Percentiles rank a stretch among this genome's conserved stretches.
Evolutionary conservation across 2,113 vertebrate species (phyloP).

Genomic region (Eulacestoma nigropectus): DNA sequence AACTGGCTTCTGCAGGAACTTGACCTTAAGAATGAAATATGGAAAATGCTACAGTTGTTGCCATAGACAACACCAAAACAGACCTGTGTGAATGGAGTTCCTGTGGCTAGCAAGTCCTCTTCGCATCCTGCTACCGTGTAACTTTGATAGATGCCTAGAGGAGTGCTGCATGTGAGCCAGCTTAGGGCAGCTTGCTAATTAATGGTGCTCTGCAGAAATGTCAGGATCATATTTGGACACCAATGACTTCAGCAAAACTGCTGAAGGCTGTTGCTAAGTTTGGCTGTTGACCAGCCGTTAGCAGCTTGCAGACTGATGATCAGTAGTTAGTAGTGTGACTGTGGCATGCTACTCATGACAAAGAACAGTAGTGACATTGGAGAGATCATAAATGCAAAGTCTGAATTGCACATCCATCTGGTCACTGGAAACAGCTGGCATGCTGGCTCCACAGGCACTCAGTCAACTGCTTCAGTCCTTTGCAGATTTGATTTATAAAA

Average conservation of each 20-base stretch:
- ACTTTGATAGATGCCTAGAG: not conserved
- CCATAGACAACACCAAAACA: fast-evolving
- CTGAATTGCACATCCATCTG: not conserved
- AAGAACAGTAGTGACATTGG: not conserved
- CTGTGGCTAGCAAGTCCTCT: not conserved
- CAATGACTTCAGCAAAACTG: not conserved
- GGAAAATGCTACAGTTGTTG: not conserved
- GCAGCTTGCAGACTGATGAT: not conserved
- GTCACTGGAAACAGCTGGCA: not conserved
- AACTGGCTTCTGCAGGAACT: not conserved
- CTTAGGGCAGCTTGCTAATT: not conserved
- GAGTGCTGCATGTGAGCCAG: not conserved
- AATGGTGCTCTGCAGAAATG: not conserved
- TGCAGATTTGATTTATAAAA: not conserved
- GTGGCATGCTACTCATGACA: not conserved
- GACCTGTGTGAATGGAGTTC: not conserved
- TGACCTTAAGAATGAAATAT: not conserved
- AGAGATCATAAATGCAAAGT: not conserved
- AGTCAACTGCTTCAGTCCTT: not conserved
- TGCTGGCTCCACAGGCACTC: not conserved
- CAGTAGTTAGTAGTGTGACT: not conserved
- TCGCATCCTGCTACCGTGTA: fast-evolving
- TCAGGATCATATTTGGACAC: not conserved
- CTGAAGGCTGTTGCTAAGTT: not conserved
- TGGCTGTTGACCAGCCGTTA: not conserved